Base-by-base conservation (phyloP, 2,113 vertebrate genomes). In the Nothobranchius furzeri region DNA sequence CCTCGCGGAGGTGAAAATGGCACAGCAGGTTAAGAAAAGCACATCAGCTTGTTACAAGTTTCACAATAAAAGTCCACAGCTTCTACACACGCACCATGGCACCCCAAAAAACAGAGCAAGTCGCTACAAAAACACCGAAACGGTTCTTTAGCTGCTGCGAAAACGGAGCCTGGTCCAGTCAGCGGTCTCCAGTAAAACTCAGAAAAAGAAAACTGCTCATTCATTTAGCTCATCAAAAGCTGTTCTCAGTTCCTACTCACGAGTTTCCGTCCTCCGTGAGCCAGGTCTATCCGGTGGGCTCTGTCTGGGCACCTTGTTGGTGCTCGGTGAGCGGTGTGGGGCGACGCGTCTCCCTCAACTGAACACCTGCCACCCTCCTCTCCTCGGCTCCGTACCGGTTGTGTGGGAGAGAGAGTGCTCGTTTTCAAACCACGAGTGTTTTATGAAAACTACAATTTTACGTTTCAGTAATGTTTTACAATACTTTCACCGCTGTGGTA, bases 331-430 rank as follows among this genome's bases (percentile, higher is more conserved):
- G 80, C 76, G 25, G 81, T 84, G 63, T 73, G 84, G 73, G 61
- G 61, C 84, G 78, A 85, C 73, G 81, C 47, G 80, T 77, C 83
- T 81, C 75, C 67, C 65, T 48, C 60, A 70, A 60, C 73, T 50
- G 78, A 90, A 83, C 90, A 90, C 90, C 88, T 91, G 88, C 90
- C 78, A 67, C 72, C 71, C 69, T 72, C 64, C 65, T 69, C 68
- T 48, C 24, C 77, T 63, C 74, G 2, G 24, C 59, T 37, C 70
- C 42, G 24, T 56, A 40, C 70, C 45, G 36, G 63, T 73, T 64
- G 20, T 4, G 12, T n/a, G 52, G 35, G 24, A 62, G 59, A 67
- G 47, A 20, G 46, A 5, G 66, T 42, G 55, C 50, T 73, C 13
- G 35, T 24, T 30, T 14, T 59, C 6, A 8, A 35, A 9, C 3